A percentile compares a stretch with the other conserved stretches of the same genome.
phyloP scores from a whole-genome alignment of 1,140 invertebrate species.

The Lamellibrachia luymesi region DNA sequence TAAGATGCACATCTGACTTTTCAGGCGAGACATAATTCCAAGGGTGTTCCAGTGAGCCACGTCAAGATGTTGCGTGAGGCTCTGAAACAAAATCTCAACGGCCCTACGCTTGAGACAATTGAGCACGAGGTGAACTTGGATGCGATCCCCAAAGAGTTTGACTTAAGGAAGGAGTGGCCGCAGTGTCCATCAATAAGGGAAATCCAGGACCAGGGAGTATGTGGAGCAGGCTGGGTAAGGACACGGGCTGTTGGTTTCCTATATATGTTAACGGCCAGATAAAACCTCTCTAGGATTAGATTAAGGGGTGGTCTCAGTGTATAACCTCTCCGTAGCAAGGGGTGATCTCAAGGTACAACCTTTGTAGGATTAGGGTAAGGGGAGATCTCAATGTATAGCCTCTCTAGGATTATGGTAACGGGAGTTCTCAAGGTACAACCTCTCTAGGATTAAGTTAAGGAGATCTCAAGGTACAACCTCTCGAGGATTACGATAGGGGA shows the following conservation, averaged over 20 bases:
- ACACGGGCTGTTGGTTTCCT: constrained; percentile 6
- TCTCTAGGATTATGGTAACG: too few species aligned
- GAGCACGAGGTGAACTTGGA: constrained; percentile 12
- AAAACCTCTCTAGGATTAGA: too few species aligned
- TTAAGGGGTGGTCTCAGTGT: too few species aligned
- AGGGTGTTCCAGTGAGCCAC: constrained; percentile 16
- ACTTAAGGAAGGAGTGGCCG: constrained; percentile 77
- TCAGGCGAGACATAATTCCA: constrained; percentile 71
- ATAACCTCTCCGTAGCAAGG: too few species aligned
- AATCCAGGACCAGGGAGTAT: constrained; percentile 60
- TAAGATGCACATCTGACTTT: constrained; percentile 20
- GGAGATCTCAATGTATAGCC: neutral
- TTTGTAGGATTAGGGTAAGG: neutral
- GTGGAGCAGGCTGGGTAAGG: constrained; percentile 61
- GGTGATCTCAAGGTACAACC: constrained; percentile 1
- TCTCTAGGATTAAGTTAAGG: too few species aligned
- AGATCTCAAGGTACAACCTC: too few species aligned
- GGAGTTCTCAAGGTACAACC: too few species aligned
- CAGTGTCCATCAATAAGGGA: constrained; percentile 71
- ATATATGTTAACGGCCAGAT: neutral
- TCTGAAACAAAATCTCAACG: constrained; percentile 60
- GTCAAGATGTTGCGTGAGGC: constrained; percentile 67
- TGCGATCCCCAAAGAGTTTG: constrained; percentile 74
- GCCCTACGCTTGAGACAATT: constrained; percentile 50
- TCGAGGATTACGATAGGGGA: too few species aligned